Evolutionary conservation across 2,797 vertebrate species (phyloP).

Genomic region (Pipistrellus pipistrellus): DNA sequence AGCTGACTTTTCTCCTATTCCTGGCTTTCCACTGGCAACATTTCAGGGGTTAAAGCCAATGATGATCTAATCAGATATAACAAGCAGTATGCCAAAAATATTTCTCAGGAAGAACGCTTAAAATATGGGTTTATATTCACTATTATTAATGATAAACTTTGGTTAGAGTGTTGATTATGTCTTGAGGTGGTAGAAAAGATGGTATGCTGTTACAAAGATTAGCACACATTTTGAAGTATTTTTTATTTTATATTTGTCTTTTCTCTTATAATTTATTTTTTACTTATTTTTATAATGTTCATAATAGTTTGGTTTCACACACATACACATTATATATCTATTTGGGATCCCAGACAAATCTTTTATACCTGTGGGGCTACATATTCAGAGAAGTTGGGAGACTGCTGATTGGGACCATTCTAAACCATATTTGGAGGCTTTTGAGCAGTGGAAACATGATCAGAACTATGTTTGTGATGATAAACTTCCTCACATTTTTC

Average conservation of each 20-base stretch:
- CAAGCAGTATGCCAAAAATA: not conserved
- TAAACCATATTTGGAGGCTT: not conserved
- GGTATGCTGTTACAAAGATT: not conserved
- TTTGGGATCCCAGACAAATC: not conserved
- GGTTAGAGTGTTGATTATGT: not conserved
- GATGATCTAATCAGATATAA: constrained; percentile 21
- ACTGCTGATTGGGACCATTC: not conserved
- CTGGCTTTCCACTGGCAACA: not conserved
- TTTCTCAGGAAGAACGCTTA: constrained; percentile 7
- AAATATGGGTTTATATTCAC: not conserved
- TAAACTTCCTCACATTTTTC: not conserved
- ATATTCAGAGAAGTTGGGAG: not conserved
- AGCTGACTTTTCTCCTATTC: not conserved
- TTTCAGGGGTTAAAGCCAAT: constrained; percentile 34
- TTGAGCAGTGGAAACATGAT: not conserved
- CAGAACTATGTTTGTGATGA: not conserved
- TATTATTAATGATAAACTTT: not conserved
- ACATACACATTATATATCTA: not conserved
- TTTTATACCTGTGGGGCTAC: not conserved
- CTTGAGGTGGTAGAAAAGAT: not conserved
- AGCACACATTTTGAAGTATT: not conserved
- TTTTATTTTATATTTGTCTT: not conserved
- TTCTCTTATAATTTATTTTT: constrained; percentile 21
- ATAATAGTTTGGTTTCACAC: not conserved
- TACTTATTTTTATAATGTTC: constrained; percentile 5